phyloP scores from a whole-genome alignment of 2,888 invertebrate genomes.

The Rhamnusium bicolor region DNA sequence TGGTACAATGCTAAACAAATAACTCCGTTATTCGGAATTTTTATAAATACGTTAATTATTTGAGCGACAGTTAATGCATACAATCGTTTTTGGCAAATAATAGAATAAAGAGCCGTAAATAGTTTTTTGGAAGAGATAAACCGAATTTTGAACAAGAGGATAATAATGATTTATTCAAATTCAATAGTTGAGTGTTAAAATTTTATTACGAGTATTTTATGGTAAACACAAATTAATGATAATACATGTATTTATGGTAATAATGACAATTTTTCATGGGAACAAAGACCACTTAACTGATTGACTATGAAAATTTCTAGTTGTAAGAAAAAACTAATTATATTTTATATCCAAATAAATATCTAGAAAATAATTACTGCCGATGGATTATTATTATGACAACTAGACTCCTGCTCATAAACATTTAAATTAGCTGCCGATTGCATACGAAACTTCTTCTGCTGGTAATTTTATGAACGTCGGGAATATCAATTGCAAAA shows the following conservation, averaged over 20 bases:
- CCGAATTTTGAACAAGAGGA: constrained; percentile 1
- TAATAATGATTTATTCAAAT: constrained; percentile 23
- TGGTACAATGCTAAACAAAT: not conserved
- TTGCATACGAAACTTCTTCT: constrained; percentile 14
- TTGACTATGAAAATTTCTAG: constrained; percentile 38
- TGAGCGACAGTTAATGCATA: not conserved
- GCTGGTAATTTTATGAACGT: constrained; percentile 7
- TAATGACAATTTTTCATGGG: constrained; percentile 38
- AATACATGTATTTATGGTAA: constrained; percentile 43
- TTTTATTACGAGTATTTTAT: constrained; percentile 32
- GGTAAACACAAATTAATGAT: constrained; percentile 33
- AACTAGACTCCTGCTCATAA: constrained; percentile 33
- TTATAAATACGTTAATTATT: not conserved
- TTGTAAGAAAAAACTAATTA: constrained; percentile 45
- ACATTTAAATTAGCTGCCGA: constrained; percentile 33
- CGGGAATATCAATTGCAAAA: not conserved
- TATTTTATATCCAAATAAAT: constrained; percentile 36
- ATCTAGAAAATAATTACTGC: constrained; percentile 36
- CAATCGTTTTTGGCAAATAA: not conserved
- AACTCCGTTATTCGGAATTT: not conserved
- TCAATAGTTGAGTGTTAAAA: constrained; percentile 29
- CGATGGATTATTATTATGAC: constrained; percentile 33
- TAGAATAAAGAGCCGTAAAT: not conserved
- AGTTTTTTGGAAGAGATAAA: not conserved
- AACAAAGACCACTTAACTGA: constrained; percentile 39